phyloP scores from a whole-genome alignment of 2,888 invertebrate genomes.

The Oligia latruncula region DNA sequence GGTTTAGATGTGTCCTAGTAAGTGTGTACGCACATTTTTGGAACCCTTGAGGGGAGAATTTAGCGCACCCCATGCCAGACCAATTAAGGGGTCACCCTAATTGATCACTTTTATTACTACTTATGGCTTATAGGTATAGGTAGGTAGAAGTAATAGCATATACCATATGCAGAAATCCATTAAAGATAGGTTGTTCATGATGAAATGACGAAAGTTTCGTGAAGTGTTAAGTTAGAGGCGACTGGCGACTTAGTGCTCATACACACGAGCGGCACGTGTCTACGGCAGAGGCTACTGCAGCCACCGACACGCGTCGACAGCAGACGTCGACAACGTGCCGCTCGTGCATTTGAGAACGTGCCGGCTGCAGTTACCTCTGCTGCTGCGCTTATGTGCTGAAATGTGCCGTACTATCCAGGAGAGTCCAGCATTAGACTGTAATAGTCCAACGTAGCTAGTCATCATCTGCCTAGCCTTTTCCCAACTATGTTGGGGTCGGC shows the following conservation, averaged over 20 bases:
- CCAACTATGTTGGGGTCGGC: too few species aligned
- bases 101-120: conserved; percentile 28
- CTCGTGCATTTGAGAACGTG: too few species aligned
- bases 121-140: conserved; percentile 22
- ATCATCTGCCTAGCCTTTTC: too few species aligned
- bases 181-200: not conserved
- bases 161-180: not conserved
- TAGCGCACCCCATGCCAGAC: conserved; percentile 34
- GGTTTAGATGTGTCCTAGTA: not conserved
- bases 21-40: conserved; percentile 12
- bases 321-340: too few species aligned
- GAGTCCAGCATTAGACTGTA: not conserved
- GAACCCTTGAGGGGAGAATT: conserved; percentile 11
- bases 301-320: not conserved
- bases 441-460: not conserved
- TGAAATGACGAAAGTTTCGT: not conserved
- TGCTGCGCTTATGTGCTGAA: not conserved
- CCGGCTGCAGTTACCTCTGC: too few species aligned
- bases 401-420: not conserved
- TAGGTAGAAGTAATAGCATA: not conserved
- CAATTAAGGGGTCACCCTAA: conserved; percentile 41
- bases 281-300: not conserved
- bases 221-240: not conserved
- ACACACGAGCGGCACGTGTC: not conserved
- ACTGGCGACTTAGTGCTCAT: not conserved